These are phyloP conservation scores for Tenthredo amoena DNA, from an alignment of 2,888 invertebrate genomes.

Conservation along the genomic window DNA sequence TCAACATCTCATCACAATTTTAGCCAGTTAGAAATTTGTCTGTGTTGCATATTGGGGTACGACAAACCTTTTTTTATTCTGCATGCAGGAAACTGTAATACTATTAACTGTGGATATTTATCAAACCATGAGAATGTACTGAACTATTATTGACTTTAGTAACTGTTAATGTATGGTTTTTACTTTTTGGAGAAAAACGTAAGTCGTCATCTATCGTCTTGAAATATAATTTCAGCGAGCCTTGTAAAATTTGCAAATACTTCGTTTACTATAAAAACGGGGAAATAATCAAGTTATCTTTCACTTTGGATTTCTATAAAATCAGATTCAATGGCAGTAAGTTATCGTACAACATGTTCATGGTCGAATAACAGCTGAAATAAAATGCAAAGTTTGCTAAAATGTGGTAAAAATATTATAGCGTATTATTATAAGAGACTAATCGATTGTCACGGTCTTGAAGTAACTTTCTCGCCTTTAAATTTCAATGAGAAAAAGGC, in stretches of 20 bases:
- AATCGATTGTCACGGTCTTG: neutral
- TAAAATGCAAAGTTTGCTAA: slow-evolving; percentile 14
- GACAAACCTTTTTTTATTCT: neutral
- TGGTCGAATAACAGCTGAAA: slow-evolving; percentile 31
- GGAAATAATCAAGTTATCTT: neutral
- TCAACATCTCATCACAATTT: neutral
- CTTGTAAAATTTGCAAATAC: neutral
- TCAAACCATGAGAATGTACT: neutral
- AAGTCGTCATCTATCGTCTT: neutral
- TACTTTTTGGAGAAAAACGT: neutral
- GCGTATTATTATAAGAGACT: neutral
- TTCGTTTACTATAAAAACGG: neutral
- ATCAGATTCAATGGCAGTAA: slow-evolving; percentile 48
- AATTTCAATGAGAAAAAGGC: neutral
- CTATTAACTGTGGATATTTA: neutral
- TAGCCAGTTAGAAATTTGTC: neutral
- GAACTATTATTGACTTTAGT: neutral
- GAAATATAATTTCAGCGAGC: neutral
- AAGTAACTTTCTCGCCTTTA: slow-evolving; percentile 18
- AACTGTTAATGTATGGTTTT: neutral
- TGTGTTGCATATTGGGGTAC: neutral
- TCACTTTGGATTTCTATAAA: neutral
- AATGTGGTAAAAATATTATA: slow-evolving; percentile 23
- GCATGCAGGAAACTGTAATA: neutral
- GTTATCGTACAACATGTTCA: slow-evolving; percentile 38